Base-by-base conservation (phyloP, 2,888 invertebrate species). In the Bibio marci region DNA sequence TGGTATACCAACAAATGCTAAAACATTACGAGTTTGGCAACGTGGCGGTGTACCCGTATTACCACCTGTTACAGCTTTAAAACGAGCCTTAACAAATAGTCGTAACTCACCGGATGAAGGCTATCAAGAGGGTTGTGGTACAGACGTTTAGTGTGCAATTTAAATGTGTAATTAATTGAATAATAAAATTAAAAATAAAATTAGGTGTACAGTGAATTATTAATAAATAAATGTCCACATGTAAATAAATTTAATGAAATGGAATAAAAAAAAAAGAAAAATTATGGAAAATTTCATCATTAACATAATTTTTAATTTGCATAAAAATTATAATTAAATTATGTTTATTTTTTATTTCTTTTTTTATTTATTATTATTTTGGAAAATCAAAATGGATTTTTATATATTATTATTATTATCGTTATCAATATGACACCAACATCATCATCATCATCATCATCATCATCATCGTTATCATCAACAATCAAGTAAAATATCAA, bases 111-210 rank as follows among this genome's bases (percentile, higher is more conserved):
- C 85, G 31, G 90, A 90, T 55, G 88, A 90, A 62, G 85, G 86
- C 45, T 88, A 87, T 59, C 87, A 87, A 61, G 88, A 88, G 65
- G 88, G 88, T 53, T 85, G 86, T 63, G 87, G 87, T 49, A 88
- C 88, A 48, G 87, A 88, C 63, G 88, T 88, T 60, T 87, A 80
- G 45, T 48, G 27, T 40, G 35, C 38, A 31, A 18, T 18, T 17
- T 19, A 17, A 7, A 12, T 28, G 6, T 28, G 28, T 10, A 7
- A 10, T 28, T 12, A 10, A 28, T n/a, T 28, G n/a, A n/a, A n/a
- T n/a, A n/a, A n/a, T n/a, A n/a, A n/a, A n/a, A n/a, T n/a, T n/a
- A n/a, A 22, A 22, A 22, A 22, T 22, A 4, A 22, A n/a, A 22
- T 22, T 22, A 22, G 22, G 22, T 22, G 22, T 22, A 22, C 22